phyloP scores from a whole-genome alignment of 2,797 vertebrate species.

The Fundulus diaphanus region DNA sequence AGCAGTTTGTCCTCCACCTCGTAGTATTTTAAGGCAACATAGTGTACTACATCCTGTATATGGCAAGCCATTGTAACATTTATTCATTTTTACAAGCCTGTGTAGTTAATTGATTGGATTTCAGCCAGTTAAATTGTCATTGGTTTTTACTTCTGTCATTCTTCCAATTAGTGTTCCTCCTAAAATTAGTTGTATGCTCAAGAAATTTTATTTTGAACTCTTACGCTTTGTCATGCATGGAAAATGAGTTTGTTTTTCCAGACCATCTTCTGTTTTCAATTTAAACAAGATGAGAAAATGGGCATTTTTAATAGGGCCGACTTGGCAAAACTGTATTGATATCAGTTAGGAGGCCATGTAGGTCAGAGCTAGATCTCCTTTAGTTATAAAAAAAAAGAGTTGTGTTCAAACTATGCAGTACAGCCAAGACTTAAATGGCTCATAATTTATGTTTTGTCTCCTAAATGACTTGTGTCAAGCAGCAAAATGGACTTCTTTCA shows the following conservation, averaged over 20 bases:
- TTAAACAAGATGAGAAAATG: too few relatives aligned
- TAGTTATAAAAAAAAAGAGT: neutral
- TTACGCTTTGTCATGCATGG: neutral
- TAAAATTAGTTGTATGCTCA: neutral
- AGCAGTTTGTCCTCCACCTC: constrained; percentile 8
- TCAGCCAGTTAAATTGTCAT: neutral
- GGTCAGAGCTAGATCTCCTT: neutral
- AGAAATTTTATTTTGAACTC: neutral
- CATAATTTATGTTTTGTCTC: too few relatives aligned
- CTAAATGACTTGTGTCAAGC: too few relatives aligned
- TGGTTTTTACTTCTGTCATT: neutral
- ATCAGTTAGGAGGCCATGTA: neutral
- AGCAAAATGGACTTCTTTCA: too few relatives aligned
- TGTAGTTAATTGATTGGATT: neutral
- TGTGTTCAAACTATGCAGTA: neutral
- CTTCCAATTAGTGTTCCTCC: neutral
- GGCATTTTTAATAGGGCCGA: neutral
- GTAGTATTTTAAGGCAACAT: constrained; percentile 1
- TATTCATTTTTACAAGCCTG: neutral
- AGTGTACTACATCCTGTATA: neutral
- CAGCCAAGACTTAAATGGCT: neutral
- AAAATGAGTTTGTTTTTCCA: too few relatives aligned
- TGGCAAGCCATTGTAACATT: neutral
- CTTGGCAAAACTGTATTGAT: neutral
- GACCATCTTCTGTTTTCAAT: too few relatives aligned